These are phyloP conservation scores for Ia io DNA, from an alignment of 2,113 vertebrate species.

Conservation along the genomic window DNA sequence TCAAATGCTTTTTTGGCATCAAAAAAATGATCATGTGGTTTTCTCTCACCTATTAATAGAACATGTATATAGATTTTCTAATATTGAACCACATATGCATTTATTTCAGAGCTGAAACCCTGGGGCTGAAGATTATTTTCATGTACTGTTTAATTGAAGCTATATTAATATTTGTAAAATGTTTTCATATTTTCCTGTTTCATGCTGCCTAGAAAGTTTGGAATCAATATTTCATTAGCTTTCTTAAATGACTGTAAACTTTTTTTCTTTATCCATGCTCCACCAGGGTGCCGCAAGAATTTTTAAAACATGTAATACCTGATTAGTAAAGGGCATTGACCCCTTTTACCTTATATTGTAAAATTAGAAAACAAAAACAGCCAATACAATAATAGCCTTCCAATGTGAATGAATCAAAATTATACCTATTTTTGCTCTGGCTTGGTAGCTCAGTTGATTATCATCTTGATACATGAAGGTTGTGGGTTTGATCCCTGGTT, in stretches of 20 bases:
- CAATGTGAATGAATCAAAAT: not conserved
- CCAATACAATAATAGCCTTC: not conserved
- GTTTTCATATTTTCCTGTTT: not conserved
- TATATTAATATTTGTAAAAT: not conserved
- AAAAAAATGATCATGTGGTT: not conserved
- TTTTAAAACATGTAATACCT: no score
- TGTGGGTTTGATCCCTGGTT: not conserved
- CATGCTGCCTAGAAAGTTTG: not conserved
- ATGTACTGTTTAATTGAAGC: not conserved
- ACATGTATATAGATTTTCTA: not conserved
- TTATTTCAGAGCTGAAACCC: not conserved
- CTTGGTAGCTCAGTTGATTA: not conserved
- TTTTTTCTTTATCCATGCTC: not conserved
- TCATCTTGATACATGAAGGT: not conserved
- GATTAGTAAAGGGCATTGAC: no score
- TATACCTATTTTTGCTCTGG: not conserved
- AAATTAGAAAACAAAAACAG: not conserved
- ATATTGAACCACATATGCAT: not conserved
- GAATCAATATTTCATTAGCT: not conserved
- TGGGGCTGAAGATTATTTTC: not conserved
- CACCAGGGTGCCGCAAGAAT: no score
- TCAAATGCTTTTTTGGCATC: constrained; percentile 11
- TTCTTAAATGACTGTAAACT: not conserved
- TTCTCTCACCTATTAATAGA: not conserved
- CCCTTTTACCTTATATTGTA: no score